These are phyloP conservation scores for Ctenomys sociabilis DNA, from an alignment of 2,113 vertebrate species.

Conservation along the genomic window DNA sequence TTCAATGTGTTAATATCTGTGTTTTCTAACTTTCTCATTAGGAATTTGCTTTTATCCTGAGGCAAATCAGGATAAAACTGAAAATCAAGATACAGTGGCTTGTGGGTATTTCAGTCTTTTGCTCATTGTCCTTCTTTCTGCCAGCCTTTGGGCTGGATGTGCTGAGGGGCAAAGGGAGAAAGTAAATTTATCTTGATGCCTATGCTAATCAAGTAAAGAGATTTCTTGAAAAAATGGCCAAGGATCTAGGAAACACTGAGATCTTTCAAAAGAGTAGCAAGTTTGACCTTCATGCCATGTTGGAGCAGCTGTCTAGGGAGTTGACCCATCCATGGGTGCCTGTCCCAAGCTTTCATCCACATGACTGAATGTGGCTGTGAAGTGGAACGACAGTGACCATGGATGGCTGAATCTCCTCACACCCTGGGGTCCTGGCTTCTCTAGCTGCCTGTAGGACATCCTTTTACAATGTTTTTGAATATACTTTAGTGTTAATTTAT, in stretches of 20 bases:
- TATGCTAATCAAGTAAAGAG: not conserved
- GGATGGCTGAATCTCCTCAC: not conserved
- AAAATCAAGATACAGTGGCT: not conserved
- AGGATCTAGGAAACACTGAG: not conserved
- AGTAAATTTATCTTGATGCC: not conserved
- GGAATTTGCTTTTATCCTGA: not conserved
- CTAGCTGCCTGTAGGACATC: not conserved
- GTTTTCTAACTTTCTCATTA: slow-evolving; percentile 47
- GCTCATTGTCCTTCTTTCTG: not conserved
- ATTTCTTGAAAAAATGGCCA: not conserved
- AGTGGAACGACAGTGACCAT: not conserved
- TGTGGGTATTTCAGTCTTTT: not conserved
- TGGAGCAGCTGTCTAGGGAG: not conserved
- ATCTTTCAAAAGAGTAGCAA: not conserved
- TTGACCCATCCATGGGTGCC: not conserved
- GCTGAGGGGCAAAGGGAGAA: not conserved
- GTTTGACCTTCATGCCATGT: not conserved
- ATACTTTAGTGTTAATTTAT: not conserved
- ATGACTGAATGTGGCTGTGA: not conserved
- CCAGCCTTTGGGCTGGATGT: not conserved
- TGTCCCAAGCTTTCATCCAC: not conserved
- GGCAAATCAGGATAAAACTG: not conserved
- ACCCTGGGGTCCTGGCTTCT: not conserved
- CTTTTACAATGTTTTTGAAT: not conserved
- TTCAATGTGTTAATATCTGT: slow-evolving; percentile 29